phyloP scores from a whole-genome alignment of 2,113 vertebrate genomes.

The Gymnogyps californianus region DNA sequence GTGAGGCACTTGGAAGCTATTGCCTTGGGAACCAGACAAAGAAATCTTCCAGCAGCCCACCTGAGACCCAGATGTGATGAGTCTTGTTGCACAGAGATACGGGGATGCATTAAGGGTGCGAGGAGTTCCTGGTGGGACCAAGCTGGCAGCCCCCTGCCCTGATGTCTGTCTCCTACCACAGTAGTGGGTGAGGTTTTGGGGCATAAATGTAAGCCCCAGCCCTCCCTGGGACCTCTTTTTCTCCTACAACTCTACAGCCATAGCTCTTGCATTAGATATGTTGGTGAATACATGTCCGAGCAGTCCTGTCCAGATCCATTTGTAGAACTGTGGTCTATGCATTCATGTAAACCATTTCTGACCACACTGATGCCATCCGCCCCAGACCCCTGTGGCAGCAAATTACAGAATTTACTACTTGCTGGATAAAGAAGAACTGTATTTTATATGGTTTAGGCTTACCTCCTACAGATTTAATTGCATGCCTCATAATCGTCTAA shows the following conservation, averaged over 20 bases:
- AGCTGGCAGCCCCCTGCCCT: neutral
- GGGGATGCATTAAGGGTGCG: neutral
- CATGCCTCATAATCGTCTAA: neutral
- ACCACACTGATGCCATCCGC: neutral
- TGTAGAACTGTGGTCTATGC: neutral
- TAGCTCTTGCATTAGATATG: neutral
- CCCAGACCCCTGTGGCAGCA: neutral
- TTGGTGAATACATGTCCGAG: neutral
- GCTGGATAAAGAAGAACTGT: neutral
- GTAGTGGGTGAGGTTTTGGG: neutral
- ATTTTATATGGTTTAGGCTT: neutral
- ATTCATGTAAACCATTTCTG: neutral
- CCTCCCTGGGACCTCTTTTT: neutral
- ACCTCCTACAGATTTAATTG: neutral
- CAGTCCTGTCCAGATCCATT: neutral
- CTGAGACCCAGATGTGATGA: neutral
- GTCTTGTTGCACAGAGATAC: neutral
- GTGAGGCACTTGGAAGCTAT: neutral
- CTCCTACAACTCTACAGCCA: neutral
- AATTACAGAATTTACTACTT: neutral
- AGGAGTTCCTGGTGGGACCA: neutral
- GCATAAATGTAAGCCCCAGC: neutral
- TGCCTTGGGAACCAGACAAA: neutral
- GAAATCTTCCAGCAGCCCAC: neutral
- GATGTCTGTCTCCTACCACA: neutral